Evolutionary conservation across 1,140 invertebrate species (phyloP).

Genomic region (Drosophila arawakana): DNA sequence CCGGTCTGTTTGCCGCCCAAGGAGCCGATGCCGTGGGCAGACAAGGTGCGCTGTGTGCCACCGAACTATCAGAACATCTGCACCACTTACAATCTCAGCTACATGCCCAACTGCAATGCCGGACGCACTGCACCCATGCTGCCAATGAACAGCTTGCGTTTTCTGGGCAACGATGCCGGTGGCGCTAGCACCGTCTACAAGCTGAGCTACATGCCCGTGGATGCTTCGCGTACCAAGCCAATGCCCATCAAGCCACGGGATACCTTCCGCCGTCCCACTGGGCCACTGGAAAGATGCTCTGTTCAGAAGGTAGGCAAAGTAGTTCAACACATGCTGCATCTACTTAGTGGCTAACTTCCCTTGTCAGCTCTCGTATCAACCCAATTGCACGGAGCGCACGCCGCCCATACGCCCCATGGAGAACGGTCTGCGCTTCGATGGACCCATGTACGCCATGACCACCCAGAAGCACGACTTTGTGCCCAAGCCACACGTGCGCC

Average conservation of each 20-base stretch:
- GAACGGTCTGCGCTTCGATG: slow-evolving; percentile 85
- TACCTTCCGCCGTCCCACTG: slow-evolving; percentile 83
- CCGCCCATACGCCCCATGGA: slow-evolving; percentile 78
- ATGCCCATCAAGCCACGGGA: slow-evolving; percentile 83
- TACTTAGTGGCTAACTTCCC: background rate
- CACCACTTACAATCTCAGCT: slow-evolving; percentile 82
- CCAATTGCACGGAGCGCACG: slow-evolving; percentile 84
- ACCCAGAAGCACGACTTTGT: slow-evolving; percentile 90
- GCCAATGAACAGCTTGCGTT: slow-evolving; percentile 70
- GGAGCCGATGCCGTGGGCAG: slow-evolving; percentile 86
- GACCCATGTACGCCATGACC: slow-evolving; percentile 89
- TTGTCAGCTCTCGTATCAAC: slow-evolving; percentile 85
- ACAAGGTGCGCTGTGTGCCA: slow-evolving; percentile 71
- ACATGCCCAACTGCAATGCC: slow-evolving; percentile 85
- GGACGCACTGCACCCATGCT: slow-evolving; percentile 83
- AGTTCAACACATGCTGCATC: background rate
- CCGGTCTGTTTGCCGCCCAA: slow-evolving; percentile 85
- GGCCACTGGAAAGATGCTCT: slow-evolving; percentile 84
- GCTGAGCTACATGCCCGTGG: slow-evolving; percentile 86
- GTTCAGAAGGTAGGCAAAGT: slow-evolving; percentile 85
- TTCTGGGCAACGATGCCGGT: slow-evolving; percentile 61
- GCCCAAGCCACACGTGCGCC: slow-evolving; percentile 86
- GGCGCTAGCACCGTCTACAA: slow-evolving; percentile 85
- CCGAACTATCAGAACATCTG: slow-evolving; percentile 75
- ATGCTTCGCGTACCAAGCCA: slow-evolving; percentile 73